Conservation (phyloP, 1,140 invertebrate genomes). For the Aphelenchoides avenae region DNA sequence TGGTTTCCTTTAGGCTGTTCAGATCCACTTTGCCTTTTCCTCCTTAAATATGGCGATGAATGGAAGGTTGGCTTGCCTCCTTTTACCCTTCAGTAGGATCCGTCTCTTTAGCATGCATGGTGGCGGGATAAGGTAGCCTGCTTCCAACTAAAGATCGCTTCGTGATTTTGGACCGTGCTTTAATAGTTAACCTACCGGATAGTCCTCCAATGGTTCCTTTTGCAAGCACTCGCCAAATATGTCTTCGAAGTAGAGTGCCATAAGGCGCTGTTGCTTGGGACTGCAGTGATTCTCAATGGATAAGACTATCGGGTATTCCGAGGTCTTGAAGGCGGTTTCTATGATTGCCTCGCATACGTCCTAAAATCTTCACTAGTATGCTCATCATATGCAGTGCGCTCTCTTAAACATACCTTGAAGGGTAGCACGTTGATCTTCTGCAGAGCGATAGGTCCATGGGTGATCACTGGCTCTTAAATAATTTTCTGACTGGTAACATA, state of each 20-base stretch:
- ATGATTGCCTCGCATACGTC: constrained; percentile 91
- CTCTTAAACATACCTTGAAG: constrained; percentile 11
- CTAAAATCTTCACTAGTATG: constrained; percentile 46
- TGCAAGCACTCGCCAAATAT: constrained; percentile 71
- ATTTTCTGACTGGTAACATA: too few relatives aligned
- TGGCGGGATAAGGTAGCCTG: too few relatives aligned
- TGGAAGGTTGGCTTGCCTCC: too few relatives aligned
- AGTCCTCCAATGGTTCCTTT: constrained; percentile 17
- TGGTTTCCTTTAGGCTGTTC: too few relatives aligned
- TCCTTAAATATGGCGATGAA: too few relatives aligned
- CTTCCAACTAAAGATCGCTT: too few relatives aligned
- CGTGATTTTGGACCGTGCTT: too few relatives aligned
- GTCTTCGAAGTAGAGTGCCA: constrained; percentile 81
- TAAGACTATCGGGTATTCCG: constrained; percentile 81
- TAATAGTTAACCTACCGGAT: constrained; percentile 25
- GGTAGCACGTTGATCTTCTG: constrained; percentile 31
- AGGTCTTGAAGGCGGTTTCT: constrained; percentile 68
- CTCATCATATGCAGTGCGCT: background rate
- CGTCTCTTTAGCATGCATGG: too few relatives aligned
- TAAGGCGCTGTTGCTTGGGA: constrained; percentile 84
- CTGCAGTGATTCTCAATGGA: constrained; percentile 97
- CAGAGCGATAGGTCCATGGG: constrained; percentile 36
- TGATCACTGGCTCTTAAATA: constrained; percentile 35
- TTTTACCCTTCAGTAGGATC: too few relatives aligned
- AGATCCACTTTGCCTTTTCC: too few relatives aligned